Evolutionary conservation across 2,888 invertebrate species (phyloP).

Genomic region (Tetranychus piercei): DNA sequence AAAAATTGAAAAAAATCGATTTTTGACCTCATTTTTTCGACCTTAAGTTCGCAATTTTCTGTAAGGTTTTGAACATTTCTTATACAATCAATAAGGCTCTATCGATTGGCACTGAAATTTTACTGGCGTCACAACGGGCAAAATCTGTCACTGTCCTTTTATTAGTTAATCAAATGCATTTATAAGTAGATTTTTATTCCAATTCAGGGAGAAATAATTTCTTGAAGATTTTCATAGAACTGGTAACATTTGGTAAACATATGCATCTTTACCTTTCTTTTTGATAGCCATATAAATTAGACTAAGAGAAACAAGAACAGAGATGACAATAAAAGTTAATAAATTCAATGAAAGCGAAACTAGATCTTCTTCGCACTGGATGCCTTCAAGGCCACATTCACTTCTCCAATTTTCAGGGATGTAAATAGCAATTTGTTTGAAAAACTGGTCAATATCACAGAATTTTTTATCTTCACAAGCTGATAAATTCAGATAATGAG

Average conservation of each 20-base stretch:
- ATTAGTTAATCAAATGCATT: not conserved
- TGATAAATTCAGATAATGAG: not conserved
- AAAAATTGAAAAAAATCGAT: too few relatives aligned
- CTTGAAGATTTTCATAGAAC: not conserved
- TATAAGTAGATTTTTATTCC: not conserved
- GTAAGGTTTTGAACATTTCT: too few relatives aligned
- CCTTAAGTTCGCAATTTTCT: too few relatives aligned
- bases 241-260: not conserved
- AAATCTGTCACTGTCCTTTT: too few relatives aligned
- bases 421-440: not conserved
- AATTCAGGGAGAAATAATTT: not conserved
- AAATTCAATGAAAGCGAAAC: not conserved
- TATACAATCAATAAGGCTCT: too few relatives aligned
- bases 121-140: too few relatives aligned
- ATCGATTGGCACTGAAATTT: too few relatives aligned
- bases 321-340: not conserved
- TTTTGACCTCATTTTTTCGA: too few relatives aligned
- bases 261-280: not conserved
- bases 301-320: not conserved
- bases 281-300: not conserved
- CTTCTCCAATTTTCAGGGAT: slow-evolving; percentile 1
- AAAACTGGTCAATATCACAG: slow-evolving; percentile 7
- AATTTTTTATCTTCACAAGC: not conserved
- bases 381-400: slow-evolving; percentile 4
- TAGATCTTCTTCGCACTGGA: not conserved